phyloP scores from a whole-genome alignment of 2,888 invertebrate genomes.

The Catocala sponsa region DNA sequence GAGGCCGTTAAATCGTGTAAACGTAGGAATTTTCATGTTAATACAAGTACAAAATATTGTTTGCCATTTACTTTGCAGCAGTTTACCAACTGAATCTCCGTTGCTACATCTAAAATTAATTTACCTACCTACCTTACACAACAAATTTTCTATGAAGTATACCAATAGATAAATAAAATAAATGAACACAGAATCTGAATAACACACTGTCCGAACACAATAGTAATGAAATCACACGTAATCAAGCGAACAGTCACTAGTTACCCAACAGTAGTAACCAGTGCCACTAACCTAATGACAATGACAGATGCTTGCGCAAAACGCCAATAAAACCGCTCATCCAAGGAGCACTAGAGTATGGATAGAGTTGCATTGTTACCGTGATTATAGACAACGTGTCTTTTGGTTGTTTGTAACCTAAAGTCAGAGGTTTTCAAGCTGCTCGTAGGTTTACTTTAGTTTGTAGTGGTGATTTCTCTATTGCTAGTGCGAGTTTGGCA shows the following conservation, averaged over 20 bases:
- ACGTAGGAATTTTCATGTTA: no score
- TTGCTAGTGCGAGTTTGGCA: no score
- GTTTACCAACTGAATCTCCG: neutral
- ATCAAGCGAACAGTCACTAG: slow-evolving; percentile 29
- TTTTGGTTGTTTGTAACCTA: no score
- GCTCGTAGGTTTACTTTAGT: no score
- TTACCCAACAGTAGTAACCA: slow-evolving; percentile 38
- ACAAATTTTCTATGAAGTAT: neutral
- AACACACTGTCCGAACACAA: slow-evolving; percentile 5
- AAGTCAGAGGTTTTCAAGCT: no score
- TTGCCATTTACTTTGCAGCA: no score
- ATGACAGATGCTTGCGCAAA: slow-evolving; percentile 26
- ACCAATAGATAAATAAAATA: neutral
- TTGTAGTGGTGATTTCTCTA: no score
- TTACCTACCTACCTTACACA: neutral
- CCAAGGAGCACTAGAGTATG: neutral
- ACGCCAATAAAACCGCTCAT: slow-evolving; percentile 1
- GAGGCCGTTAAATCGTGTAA: no score
- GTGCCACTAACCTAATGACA: slow-evolving; percentile 15
- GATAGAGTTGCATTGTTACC: no score
- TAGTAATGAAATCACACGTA: slow-evolving; percentile 19
- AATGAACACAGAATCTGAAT: neutral
- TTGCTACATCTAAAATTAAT: slow-evolving; percentile 2
- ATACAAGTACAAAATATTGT: no score
- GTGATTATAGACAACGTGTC: no score